Percentiles rank a stretch among this genome's conserved stretches.
These are phyloP conservation scores for Mechanitis messenoides DNA, from an alignment of 2,888 invertebrate genomes.

Conservation along the genomic window DNA sequence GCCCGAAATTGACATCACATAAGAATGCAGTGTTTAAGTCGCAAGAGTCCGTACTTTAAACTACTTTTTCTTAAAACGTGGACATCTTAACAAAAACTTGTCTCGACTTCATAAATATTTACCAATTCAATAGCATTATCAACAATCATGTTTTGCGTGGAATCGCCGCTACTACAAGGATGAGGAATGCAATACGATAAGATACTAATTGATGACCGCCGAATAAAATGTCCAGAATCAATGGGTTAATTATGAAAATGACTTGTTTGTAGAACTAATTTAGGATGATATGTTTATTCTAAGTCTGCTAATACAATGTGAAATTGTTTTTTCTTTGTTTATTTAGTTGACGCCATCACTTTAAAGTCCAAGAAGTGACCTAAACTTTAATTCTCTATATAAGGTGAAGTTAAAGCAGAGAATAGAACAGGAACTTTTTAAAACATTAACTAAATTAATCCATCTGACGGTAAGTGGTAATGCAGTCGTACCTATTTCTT, in stretches of 20 bases:
- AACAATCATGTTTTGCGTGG: constrained; percentile 44
- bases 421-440: no score
- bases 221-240: constrained; percentile 29
- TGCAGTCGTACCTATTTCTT: no score
- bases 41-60: constrained; percentile 15
- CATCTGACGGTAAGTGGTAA: no score
- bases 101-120: constrained; percentile 47
- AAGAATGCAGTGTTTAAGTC: constrained; percentile 23
- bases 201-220: constrained; percentile 45
- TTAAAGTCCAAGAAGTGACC: no score
- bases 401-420: no score
- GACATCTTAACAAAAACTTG: constrained; percentile 28
- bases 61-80: constrained; percentile 26
- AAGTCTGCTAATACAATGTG: background rate
- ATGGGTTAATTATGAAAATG: constrained; percentile 31
- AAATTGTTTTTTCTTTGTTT: no score
- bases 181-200: constrained; percentile 45
- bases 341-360: no score
- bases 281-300: background rate
- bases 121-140: constrained; percentile 55
- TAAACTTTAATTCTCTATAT: no score
- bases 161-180: constrained; percentile 41
- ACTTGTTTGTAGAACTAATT: constrained; percentile 15
- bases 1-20: constrained; percentile 12
- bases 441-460: no score